These are phyloP conservation scores for Hypsibius dujardini DNA, from an alignment of 1,140 invertebrate genomes.

Conservation along the genomic window DNA sequence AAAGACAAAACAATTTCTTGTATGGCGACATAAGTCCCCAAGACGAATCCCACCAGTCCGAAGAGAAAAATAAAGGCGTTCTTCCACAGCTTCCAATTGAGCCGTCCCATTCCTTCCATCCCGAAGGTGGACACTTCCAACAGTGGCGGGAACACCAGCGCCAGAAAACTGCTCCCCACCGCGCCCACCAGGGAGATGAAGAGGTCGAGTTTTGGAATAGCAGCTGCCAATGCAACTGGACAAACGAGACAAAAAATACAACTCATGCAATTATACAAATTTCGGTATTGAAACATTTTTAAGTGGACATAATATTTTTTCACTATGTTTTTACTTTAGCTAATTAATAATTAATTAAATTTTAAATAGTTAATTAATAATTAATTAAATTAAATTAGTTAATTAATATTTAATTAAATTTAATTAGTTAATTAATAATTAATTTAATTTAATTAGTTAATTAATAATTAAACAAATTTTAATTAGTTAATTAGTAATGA, in stretches of 20 bases:
- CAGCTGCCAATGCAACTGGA: slow-evolving; percentile 56
- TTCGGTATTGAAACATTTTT: too few species aligned
- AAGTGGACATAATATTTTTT: too few species aligned
- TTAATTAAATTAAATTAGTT: too few species aligned
- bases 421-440: too few species aligned
- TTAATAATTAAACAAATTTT: too few species aligned
- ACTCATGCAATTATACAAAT: not conserved
- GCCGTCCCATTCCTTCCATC: not conserved
- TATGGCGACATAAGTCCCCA: not conserved
- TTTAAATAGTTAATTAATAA: too few species aligned
- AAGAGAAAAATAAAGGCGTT: not conserved
- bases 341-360: too few species aligned
- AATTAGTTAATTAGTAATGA: slow-evolving; percentile 26
- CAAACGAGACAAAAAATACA: not conserved
- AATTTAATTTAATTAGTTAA: too few species aligned
- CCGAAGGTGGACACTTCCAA: slow-evolving; percentile 54
- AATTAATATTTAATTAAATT: too few species aligned
- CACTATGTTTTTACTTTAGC: too few species aligned
- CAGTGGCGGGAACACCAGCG: slow-evolving; percentile 71
- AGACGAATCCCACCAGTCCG: not conserved
- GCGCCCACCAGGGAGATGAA: slow-evolving; percentile 80
- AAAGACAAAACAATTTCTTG: slow-evolving; percentile 3
- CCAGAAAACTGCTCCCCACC: slow-evolving; percentile 65
- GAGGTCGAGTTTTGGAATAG: slow-evolving; percentile 65
- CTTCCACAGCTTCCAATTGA: not conserved